A percentile compares a stretch with the other conserved stretches of the same genome.
These are phyloP conservation scores for Drosophila sp. DNA, from an alignment of 1,140 invertebrate genomes.

Conservation along the genomic window DNA sequence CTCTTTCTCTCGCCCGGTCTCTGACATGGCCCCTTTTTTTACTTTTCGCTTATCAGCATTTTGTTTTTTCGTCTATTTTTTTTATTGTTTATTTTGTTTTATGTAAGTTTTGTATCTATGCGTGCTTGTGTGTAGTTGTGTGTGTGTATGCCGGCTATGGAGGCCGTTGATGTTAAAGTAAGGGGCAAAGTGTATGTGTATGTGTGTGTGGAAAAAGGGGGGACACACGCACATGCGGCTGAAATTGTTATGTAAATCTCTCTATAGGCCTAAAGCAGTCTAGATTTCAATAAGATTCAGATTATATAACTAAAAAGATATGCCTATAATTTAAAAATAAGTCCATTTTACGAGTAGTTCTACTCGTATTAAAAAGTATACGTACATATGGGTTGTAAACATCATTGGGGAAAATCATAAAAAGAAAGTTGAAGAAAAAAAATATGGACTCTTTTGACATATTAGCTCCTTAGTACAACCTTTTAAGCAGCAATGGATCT, in stretches of 20 bases:
- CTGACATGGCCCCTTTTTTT: slow-evolving; percentile 12
- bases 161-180: neutral
- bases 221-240: slow-evolving; percentile 34
- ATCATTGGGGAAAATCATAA: too few relatives aligned
- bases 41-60: slow-evolving; percentile 3
- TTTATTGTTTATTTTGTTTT: slow-evolving; percentile 14
- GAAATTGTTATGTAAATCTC: slow-evolving; percentile 59
- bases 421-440: too few relatives aligned
- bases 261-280: neutral
- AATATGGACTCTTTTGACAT: too few relatives aligned
- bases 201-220: neutral
- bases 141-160: neutral
- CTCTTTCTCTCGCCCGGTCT: slow-evolving; percentile 15
- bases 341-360: too few relatives aligned
- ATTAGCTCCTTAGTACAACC: too few relatives aligned
- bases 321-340: neutral
- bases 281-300: neutral
- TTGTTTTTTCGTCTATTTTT: neutral
- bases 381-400: too few relatives aligned
- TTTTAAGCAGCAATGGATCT: too few relatives aligned
- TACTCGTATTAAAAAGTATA: too few relatives aligned
- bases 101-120: slow-evolving; percentile 5
- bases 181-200: neutral
- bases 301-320: neutral
- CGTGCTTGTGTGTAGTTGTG: slow-evolving; percentile 2